A percentile compares a stretch with the other conserved stretches of the same genome.
These are phyloP conservation scores for Drosophila parvula DNA, from an alignment of 1,140 invertebrate species.

Conservation along the genomic window DNA sequence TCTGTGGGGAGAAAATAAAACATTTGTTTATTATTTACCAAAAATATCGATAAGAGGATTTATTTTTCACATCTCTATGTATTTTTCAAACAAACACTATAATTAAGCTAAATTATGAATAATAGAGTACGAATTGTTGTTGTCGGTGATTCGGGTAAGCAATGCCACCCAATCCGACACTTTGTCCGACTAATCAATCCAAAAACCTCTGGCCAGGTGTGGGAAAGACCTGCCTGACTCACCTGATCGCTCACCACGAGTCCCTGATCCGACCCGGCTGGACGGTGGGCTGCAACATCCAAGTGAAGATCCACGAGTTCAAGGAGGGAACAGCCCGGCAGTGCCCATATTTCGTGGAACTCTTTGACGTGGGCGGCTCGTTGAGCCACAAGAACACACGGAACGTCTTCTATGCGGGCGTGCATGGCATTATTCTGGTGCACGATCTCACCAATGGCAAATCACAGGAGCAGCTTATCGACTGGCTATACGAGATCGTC, in stretches of 20 bases:
- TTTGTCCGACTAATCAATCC: neutral
- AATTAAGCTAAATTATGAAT: slow-evolving; percentile 37
- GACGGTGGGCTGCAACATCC: slow-evolving; percentile 97
- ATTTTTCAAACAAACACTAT: slow-evolving; percentile 1
- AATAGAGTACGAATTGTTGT: slow-evolving; percentile 92
- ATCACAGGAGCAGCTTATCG: slow-evolving; percentile 95
- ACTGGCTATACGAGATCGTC: slow-evolving; percentile 96
- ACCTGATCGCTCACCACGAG: slow-evolving; percentile 95
- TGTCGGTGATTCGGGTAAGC: slow-evolving; percentile 95
- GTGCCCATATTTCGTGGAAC: slow-evolving; percentile 96
- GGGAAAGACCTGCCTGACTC: slow-evolving; percentile 97
- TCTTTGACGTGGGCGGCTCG: slow-evolving; percentile 98
- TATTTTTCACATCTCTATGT: neutral
- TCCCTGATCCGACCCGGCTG: slow-evolving; percentile 93
- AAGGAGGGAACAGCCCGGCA: slow-evolving; percentile 97
- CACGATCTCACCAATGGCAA: slow-evolving; percentile 98
- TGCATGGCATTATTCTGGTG: slow-evolving; percentile 97
- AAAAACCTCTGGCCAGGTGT: slow-evolving; percentile 87
- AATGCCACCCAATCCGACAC: neutral
- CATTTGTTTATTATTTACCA: neutral
- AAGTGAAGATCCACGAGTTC: slow-evolving; percentile 98
- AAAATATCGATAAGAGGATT: neutral
- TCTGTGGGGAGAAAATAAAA: too few species aligned
- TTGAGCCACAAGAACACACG: slow-evolving; percentile 95
- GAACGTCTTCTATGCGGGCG: slow-evolving; percentile 95